Evolutionary conservation across 1,140 invertebrate species (phyloP).

Genomic region (Probaryconus sp.): DNA sequence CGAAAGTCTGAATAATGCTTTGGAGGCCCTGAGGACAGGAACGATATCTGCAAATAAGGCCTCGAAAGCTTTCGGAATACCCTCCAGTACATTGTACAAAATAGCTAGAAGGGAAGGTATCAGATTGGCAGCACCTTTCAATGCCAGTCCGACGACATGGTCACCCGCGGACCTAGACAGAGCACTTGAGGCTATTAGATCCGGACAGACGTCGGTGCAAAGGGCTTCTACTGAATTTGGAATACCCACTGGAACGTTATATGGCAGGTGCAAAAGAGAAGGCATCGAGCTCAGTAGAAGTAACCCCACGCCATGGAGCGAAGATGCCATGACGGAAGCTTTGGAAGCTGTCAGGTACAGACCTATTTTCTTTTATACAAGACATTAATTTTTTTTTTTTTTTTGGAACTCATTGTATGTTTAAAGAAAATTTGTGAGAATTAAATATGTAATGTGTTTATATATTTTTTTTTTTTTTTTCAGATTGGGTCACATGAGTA

Average conservation of each 20-base stretch:
- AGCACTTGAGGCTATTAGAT: slow-evolving; percentile 89
- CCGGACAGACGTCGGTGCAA: slow-evolving; percentile 90
- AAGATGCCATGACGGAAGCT: slow-evolving; percentile 92
- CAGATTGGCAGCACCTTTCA: slow-evolving; percentile 90
- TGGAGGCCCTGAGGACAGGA: slow-evolving; percentile 88
- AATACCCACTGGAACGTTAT: slow-evolving; percentile 91
- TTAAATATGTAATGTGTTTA: no score
- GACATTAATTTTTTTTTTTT: not conserved
- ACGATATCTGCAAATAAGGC: slow-evolving; percentile 93
- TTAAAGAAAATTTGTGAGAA: no score
- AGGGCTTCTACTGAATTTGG: slow-evolving; percentile 90
- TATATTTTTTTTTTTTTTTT: slow-evolving; percentile 52
- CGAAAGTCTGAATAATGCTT: slow-evolving; percentile 87
- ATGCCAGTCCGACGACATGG: slow-evolving; percentile 94
- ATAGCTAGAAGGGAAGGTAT: slow-evolving; percentile 93
- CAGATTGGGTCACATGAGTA: slow-evolving; percentile 93
- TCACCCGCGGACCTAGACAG: slow-evolving; percentile 88
- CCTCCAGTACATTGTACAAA: slow-evolving; percentile 93
- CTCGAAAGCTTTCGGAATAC: slow-evolving; percentile 93
- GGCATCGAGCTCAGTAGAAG: slow-evolving; percentile 91
- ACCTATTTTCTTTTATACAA: not conserved
- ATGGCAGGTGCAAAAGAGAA: slow-evolving; percentile 91
- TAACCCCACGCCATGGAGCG: slow-evolving; percentile 92
- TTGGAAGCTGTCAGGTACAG: slow-evolving; percentile 89
- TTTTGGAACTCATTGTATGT: no score